Base-by-base conservation (phyloP, 2,797 vertebrate genomes). In the Aythya fuligula region DNA sequence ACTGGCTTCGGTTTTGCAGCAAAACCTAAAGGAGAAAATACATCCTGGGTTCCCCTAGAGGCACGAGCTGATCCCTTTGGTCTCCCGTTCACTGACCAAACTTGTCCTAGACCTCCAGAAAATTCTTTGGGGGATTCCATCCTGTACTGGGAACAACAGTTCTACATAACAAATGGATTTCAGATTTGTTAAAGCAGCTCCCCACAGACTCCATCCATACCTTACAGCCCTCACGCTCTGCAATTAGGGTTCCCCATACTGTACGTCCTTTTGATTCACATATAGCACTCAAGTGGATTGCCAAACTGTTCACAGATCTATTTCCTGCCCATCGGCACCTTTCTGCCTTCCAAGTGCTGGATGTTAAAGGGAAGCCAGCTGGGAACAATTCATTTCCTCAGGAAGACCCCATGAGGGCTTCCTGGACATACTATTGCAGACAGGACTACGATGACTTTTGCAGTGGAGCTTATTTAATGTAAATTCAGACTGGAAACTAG, bases 191-290 rank as follows among this genome's bases (percentile, higher is more conserved):
- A 39, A 49, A 65, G 11, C 8, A 34, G 3, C 16, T 83, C 14
- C 45, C 65, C 28, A 18, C 0, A 2, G 77, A 30, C 51, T 28
- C 22, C 24, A 53, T 12, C 27, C 51, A 15, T 15, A 25, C 2
- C 28, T 24, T 1, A 9, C 3, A 43, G 56, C 16, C n/a, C 15
- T 38, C 19, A 22, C 2, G 14, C 0, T 18, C 53, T 32, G 36
- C 27, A 2, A 27, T 0, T 18, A n/a, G 6, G 2, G 24, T 13
- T 28, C 25, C 43, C 17, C 67, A 36, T 0, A 3, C 0, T 6
- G 13, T 28, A 54, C 0, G 0, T 13, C 13, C 28, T 36, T 39
- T 12, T 6, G 9, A 41, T 16, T 72, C 74, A 47, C 32, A 5
- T 15, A 38, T 6, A 4, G 2, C 17, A 32, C 51, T 51, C 36